Evolutionary conservation across 2,113 vertebrate genomes (phyloP).

Genomic region (Xiphorhynchus elegans): DNA sequence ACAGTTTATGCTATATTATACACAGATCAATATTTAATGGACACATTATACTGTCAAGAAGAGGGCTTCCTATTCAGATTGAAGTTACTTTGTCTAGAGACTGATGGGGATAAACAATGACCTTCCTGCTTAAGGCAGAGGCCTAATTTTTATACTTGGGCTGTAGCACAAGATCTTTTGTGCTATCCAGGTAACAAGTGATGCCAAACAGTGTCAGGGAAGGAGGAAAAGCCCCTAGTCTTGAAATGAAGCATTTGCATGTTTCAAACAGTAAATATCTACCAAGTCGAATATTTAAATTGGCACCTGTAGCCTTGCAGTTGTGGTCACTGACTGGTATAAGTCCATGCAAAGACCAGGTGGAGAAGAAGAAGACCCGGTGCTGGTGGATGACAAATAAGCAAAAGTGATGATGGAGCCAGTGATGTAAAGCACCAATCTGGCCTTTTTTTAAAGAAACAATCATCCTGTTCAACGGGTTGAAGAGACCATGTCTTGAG

Average conservation of each 20-base stretch:
- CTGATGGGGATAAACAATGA: neutral
- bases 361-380: neutral
- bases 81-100: slow-evolving; percentile 8
- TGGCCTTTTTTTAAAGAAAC: neutral
- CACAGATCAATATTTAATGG: slow-evolving; percentile 50
- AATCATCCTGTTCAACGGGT: accelerated
- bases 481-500: neutral
- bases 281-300: neutral
- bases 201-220: neutral
- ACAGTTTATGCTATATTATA: slow-evolving; percentile 19
- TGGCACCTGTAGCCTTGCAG: neutral
- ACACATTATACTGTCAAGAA: neutral
- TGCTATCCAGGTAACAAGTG: neutral
- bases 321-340: neutral
- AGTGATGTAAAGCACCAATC: neutral
- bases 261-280: neutral
- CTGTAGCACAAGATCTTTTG: neutral
- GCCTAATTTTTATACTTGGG: neutral
- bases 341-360: neutral
- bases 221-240: neutral
- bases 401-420: accelerated
- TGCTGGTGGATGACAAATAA: neutral
- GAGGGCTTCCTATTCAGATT: neutral
- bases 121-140: neutral
- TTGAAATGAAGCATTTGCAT: neutral